Conservation (phyloP, 2,888 invertebrate genomes). For the Leucophora obtusa region DNA sequence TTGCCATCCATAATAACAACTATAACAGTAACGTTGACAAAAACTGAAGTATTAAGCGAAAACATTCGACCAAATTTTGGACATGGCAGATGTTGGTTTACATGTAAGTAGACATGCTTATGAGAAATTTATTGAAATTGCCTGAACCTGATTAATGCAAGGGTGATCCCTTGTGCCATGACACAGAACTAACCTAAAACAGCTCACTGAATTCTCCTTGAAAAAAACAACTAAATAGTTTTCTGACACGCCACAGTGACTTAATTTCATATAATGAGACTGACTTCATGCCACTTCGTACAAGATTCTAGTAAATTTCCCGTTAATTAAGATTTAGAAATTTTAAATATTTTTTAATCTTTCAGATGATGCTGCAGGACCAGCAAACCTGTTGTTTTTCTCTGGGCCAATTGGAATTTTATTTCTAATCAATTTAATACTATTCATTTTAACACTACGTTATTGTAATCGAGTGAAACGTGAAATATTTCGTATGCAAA, state of each 20-base stretch:
- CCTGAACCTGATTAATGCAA: no score
- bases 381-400: conserved; percentile 81
- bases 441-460: conserved; percentile 84
- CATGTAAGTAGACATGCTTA: conserved; percentile 66
- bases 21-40: conserved; percentile 81
- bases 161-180: no score
- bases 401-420: conserved; percentile 83
- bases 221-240: no score
- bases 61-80: conserved; percentile 83
- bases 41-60: conserved; percentile 78
- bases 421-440: conserved; percentile 82
- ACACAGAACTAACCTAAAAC: no score
- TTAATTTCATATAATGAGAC: no score
- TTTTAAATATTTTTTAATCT: conserved; percentile 1
- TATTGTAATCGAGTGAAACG: conserved; percentile 87
- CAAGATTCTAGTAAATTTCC: no score
- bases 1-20: conserved; percentile 81
- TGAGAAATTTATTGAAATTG: neutral
- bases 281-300: no score
- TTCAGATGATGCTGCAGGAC: conserved; percentile 74
- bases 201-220: no score
- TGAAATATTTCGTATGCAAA: conserved; percentile 85
- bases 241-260: no score
- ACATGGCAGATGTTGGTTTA: conserved; percentile 83
- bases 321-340: no score